phyloP scores from a whole-genome alignment of 2,113 vertebrate genomes.

The Trochalopteron elliotii region DNA sequence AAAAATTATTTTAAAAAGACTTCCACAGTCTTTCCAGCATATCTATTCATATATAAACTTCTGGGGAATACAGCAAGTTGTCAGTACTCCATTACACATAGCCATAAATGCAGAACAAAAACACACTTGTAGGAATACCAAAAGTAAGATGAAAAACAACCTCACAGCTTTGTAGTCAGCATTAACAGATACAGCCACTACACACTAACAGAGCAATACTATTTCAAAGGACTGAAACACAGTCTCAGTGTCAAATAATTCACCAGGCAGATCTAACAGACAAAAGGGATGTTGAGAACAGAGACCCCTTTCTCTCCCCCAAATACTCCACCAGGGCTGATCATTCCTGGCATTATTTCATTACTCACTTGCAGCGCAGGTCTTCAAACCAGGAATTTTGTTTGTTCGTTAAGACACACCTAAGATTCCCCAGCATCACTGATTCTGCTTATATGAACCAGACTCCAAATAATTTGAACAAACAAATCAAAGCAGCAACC shows the following conservation, averaged over 20 bases:
- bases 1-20: background rate
- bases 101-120: background rate
- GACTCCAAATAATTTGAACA: background rate
- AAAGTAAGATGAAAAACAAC: background rate
- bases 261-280: rapidly evolving
- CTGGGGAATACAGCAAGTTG: background rate
- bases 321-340: background rate
- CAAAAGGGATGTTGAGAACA: background rate
- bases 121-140: background rate
- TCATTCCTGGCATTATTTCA: background rate
- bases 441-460: background rate
- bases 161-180: background rate
- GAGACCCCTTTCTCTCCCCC: background rate
- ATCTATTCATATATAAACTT: background rate
- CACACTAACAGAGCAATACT: background rate
- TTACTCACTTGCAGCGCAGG: background rate
- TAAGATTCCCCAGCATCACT: background rate
- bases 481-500: background rate
- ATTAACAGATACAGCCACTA: background rate
- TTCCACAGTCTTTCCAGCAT: background rate
- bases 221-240: background rate
- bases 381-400: background rate
- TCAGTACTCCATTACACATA: background rate
- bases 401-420: background rate
- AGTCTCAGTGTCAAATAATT: background rate